Base-by-base conservation (phyloP, 2,888 invertebrate species). In the Caenorhabditis panamensis region DNA sequence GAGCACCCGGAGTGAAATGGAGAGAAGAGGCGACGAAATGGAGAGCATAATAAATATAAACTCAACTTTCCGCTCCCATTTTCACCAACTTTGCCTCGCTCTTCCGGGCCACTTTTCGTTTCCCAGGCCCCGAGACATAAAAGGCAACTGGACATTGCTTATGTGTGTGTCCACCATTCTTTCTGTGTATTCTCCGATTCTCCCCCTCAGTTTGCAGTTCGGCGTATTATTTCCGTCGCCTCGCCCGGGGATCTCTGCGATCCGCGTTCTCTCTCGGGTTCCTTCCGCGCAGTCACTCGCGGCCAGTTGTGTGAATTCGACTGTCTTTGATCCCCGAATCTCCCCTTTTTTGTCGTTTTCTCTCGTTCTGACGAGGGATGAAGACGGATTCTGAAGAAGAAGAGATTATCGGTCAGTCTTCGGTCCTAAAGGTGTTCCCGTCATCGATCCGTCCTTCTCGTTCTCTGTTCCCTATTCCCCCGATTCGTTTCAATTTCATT, bases 321-420 rank as follows among this genome's bases (percentile, higher is more conserved):
- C 64, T 24, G 20, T 73, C 58, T 49, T 49, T 66, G 63, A 72
- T 72, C 72, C 72, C 36, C 64, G 37, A 59, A 61, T 61, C 59
- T 47, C 54, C 44, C 58, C 28, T 36, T 31, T 51, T 51, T 63
- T 49, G 37, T 49, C 51, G 26, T 28, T 51, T 22, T 61, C 47
- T 51, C 59, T n/a, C 41, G 28, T n/a, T 61, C 36, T 36, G n/a
- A 24, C n/a, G 28, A 54, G 9, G 8, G n/a, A n/a, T n/a, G n/a
- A n/a, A n/a, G n/a, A n/a, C n/a, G 54, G 13, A 41, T 41, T 62
- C 41, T 31, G 47, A 31, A 56, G 31, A 31, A 6, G 28, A 56
- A 11, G 51, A 51, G n/a, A n/a, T n/a, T n/a, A n/a, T 18, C 8
- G n/a, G 22, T 24, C n/a, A 51, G 51, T 51, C 51, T 61, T 61